Base-by-base conservation (phyloP, 2,113 vertebrate species). In the Ictalurus furcatus region DNA sequence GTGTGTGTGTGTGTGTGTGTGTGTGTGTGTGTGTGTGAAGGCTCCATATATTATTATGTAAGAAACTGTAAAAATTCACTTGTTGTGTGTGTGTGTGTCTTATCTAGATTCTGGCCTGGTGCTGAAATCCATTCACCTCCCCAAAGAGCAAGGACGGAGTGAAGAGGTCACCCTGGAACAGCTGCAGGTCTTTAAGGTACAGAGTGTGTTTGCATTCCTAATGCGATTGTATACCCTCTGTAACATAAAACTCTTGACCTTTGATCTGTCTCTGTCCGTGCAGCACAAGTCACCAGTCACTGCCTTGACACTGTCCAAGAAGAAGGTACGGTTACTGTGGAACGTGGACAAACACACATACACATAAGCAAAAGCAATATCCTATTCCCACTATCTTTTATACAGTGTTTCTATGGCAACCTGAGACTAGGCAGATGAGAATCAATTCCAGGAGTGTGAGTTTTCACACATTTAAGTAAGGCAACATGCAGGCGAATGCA, bases 231-330 rank as follows among this genome's bases (percentile, higher is more conserved):
- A 84, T 84, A 59, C 74, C 2, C 48, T 71, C 44, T 83, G 79
- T 44, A 23, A 76, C 71, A 73, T 63, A 13, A 71, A 48, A 25
- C 28, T 67, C 44, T 54, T 87, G 21, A 90, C 52, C 71, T 37
- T 48, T 90, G 34, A 37, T 88, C 37, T 86, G 25, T 85, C 74
- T 93, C 37, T 87, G 74, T 90, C 48, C 87, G 88, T 78, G 52
- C 94, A 97, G 96, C 93, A 96, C 88, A 95, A 94, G 90, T 96
- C 96, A 84, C 95, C 96, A 0, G 95, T 97, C 90, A 97, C 96
- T 76, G 93, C 94, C 37, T 95, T 97, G 96, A 91, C 93, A 1
- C 93, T 97, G 61, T 97, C 96, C 87, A 96, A 96, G 93, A 97
- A 96, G 88, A 96, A 95, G 96, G 96, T 97, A 95, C 93, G 76